Evolutionary conservation across 2,113 vertebrate genomes (phyloP).

Genomic region (Hoplias malabaricus): DNA sequence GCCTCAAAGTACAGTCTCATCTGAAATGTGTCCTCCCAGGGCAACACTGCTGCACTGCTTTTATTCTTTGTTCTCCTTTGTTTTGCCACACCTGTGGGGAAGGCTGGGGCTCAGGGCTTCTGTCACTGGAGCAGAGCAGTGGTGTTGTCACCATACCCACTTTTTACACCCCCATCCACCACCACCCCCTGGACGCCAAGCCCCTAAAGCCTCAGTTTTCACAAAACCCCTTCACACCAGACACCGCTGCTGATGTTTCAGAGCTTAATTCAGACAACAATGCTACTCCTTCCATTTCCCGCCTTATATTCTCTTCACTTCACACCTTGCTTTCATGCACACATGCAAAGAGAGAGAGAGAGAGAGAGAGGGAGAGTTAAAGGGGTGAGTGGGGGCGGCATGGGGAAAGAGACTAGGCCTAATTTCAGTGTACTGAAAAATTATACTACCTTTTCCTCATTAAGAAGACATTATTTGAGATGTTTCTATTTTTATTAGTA

Average conservation of each 20-base stretch:
- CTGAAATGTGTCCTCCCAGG: neutral
- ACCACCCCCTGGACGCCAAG: constrained; percentile 33
- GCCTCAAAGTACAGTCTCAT: neutral
- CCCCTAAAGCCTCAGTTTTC: constrained; percentile 51
- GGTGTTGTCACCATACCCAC: constrained; percentile 41
- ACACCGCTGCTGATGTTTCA: constrained; percentile 52
- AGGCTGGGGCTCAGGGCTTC: constrained; percentile 43
- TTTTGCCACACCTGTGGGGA: constrained; percentile 65
- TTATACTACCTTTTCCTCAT: no score
- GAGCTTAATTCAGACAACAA: constrained; percentile 40
- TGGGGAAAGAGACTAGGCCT: neutral
- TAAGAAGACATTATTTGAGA: no score
- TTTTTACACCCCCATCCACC: constrained; percentile 12
- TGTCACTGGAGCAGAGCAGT: constrained; percentile 7
- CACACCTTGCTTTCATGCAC: constrained; percentile 48
- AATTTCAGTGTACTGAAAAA: no score
- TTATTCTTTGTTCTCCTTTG: constrained; percentile 11
- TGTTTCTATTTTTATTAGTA: no score
- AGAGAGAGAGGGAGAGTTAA: constrained; percentile 26
- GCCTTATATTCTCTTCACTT: constrained; percentile 32
- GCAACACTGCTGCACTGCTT: neutral
- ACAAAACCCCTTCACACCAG: constrained; percentile 65
- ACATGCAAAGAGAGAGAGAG: constrained; percentile 27
- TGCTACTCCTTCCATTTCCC: constrained; percentile 37
- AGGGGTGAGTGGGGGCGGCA: neutral